Percentiles rank a stretch among this genome's conserved stretches.
phyloP scores from a whole-genome alignment of 1,140 invertebrate species.

The Acromyrmex heyeri region DNA sequence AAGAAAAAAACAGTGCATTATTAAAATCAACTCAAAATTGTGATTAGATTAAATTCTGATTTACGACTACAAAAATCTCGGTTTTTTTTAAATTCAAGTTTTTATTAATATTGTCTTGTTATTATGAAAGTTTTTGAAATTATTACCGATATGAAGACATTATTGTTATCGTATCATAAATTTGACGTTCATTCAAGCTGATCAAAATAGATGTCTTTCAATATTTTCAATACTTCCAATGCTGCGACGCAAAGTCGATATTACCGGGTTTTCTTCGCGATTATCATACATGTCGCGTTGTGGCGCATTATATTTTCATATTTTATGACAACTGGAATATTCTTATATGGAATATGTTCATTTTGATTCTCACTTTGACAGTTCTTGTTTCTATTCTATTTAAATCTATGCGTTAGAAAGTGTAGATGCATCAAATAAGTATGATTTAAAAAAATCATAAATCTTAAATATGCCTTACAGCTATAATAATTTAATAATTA shows the following conservation, averaged over 20 bases:
- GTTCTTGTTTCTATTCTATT: slow-evolving; percentile 9
- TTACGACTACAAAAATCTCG: background rate
- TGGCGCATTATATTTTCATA: slow-evolving; percentile 47
- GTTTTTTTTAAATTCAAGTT: background rate
- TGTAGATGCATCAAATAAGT: background rate
- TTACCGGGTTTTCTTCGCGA: slow-evolving; percentile 47
- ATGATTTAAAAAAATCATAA: background rate
- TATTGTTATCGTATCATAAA: slow-evolving; percentile 41
- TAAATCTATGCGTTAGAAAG: background rate
- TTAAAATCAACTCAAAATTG: background rate
- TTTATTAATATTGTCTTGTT: background rate
- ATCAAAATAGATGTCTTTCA: slow-evolving; percentile 51
- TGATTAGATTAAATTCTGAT: background rate
- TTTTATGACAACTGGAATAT: slow-evolving; percentile 53
- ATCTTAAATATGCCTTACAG: background rate
- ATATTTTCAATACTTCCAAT: slow-evolving; percentile 57
- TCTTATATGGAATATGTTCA: slow-evolving; percentile 47
- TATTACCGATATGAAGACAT: background rate
- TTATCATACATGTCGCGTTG: slow-evolving; percentile 40
- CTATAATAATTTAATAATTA: background rate
- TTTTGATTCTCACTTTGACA: slow-evolving; percentile 24
- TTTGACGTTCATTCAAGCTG: slow-evolving; percentile 54
- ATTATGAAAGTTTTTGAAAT: slow-evolving; percentile 15
- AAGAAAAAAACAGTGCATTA: background rate
- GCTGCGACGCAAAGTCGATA: slow-evolving; percentile 54